Evolutionary conservation across 2,113 vertebrate species (phyloP).

Genomic region (Neomonachus schauinslandi): DNA sequence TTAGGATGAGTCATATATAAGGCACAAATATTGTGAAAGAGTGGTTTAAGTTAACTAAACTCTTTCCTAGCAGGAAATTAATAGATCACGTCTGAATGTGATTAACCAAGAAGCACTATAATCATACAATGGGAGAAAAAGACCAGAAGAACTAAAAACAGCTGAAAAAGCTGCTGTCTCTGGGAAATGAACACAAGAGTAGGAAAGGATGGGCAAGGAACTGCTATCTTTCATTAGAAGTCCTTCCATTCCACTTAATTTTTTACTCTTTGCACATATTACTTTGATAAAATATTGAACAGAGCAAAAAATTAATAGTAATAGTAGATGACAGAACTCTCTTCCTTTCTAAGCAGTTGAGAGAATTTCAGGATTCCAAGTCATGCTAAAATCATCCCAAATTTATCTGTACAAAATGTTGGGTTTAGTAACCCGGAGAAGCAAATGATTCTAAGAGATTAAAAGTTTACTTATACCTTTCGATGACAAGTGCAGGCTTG

Average conservation of each 20-base stretch:
- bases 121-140: background rate
- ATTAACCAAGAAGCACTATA: background rate
- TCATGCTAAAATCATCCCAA: background rate
- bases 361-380: conserved; percentile 17
- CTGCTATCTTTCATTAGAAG: background rate
- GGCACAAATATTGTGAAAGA: background rate
- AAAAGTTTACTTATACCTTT: background rate
- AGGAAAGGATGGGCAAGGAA: background rate
- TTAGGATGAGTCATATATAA: background rate
- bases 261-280: background rate
- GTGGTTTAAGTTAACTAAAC: background rate
- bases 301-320: background rate
- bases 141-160: background rate
- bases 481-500: conserved; percentile 43
- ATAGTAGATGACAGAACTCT: background rate
- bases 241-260: background rate
- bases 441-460: background rate
- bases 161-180: background rate
- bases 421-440: background rate
- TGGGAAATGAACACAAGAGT: background rate
- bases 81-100: background rate
- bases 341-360: background rate
- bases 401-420: conserved; percentile 27
- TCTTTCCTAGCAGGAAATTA: background rate
- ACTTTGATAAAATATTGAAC: conserved; percentile 58